Conservation (phyloP, 2,113 vertebrate species). For the Laterallus jamaicensis region DNA sequence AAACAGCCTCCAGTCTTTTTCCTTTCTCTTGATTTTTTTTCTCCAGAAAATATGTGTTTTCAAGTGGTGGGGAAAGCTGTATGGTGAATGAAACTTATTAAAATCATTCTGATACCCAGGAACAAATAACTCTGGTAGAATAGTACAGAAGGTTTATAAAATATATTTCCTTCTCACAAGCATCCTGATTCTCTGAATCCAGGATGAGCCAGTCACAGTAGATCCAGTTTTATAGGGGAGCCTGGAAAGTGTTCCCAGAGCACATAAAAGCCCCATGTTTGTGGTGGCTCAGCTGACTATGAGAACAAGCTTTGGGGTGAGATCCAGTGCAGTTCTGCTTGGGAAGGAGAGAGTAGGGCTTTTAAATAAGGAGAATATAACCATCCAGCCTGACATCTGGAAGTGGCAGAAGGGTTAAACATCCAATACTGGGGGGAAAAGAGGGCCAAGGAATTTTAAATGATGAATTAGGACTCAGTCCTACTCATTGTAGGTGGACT, state of each 20-base stretch:
- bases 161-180: slow-evolving; percentile 8
- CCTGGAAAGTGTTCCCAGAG: background rate
- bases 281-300: background rate
- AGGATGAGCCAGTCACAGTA: background rate
- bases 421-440: background rate
- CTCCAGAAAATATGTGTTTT: background rate
- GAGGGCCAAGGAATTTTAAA: background rate
- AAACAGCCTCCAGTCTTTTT: background rate
- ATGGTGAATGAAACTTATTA: background rate
- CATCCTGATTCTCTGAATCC: slow-evolving; percentile 46
- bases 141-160: background rate
- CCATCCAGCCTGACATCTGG: background rate
- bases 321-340: background rate
- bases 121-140: background rate
- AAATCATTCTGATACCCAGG: background rate
- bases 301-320: background rate
- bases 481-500: background rate
- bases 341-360: background rate
- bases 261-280: accelerated
- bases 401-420: background rate
- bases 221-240: background rate
- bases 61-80: background rate
- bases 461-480: background rate
- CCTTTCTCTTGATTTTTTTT: background rate
- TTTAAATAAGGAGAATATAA: background rate